phyloP scores from a whole-genome alignment of 2,888 invertebrate genomes.

The Eretmocerus hayati region DNA sequence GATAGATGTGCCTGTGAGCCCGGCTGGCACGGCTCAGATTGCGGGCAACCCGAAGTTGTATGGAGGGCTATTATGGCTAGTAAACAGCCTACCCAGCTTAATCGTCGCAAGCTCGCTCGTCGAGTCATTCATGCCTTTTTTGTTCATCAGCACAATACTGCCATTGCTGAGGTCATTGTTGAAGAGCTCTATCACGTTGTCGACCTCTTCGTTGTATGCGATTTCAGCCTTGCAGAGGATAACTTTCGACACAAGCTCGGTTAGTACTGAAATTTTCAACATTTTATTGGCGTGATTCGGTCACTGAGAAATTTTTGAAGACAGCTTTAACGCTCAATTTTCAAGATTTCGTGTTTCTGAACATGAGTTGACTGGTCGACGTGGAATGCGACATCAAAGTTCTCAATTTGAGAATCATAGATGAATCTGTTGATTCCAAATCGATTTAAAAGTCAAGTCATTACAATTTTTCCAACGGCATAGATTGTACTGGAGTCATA shows the following conservation, averaged over 20 bases:
- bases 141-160: constrained; percentile 51
- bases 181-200: constrained; percentile 56
- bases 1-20: constrained; percentile 51
- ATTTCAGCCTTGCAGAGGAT: constrained; percentile 43
- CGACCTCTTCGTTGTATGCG: constrained; percentile 59
- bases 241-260: constrained; percentile 47
- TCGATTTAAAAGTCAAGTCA: too few relatives aligned
- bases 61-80: constrained; percentile 59
- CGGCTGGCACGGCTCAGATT: constrained; percentile 62
- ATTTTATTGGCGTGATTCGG: background rate
- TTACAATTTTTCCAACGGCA: too few relatives aligned
- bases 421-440: too few relatives aligned
- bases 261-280: constrained; percentile 4
- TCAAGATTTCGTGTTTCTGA: background rate
- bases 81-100: constrained; percentile 47
- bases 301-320: constrained; percentile 7
- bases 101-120: constrained; percentile 46
- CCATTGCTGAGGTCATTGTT: constrained; percentile 56
- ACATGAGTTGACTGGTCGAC: too few relatives aligned
- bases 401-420: too few relatives aligned
- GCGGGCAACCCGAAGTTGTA: constrained; percentile 61
- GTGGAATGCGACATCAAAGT: too few relatives aligned
- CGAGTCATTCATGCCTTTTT: constrained; percentile 55
- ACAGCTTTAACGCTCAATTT: too few relatives aligned
- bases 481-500: too few relatives aligned